Evolutionary conservation across 2,797 vertebrate genomes (phyloP), one percentile per base, ranked within the genome.

Genomic region (Alauda arvensis): DNA sequence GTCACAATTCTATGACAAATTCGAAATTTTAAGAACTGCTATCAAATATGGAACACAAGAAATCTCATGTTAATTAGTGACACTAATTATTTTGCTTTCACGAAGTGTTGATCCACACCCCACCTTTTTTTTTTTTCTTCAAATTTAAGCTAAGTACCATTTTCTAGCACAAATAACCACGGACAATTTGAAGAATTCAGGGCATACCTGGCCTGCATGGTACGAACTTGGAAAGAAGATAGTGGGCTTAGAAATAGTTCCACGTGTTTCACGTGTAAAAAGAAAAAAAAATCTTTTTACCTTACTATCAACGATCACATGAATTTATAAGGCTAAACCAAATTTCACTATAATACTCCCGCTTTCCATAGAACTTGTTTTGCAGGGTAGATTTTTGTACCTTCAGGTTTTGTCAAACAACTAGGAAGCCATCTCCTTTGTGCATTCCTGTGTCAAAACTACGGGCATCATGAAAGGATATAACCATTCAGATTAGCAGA

Each of bases 61-160:
- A 85, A 74, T 26, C 31, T 48, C 67, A 49, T 2, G 29, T 21
- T 29, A 39, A 16, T 18, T 16, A 42, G 17, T 42, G 40, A 42
- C 40, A 42, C 40, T 42, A 42, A 17, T 46, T 46, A 5, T 46
- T 46, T 46, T 46, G 39, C 60, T 65, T 83, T 49, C 37, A 72
- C 4, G 15, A 69, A 55, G 8, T 12, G 4, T 1, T 52, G 12
- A 51, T 39, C 3, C 1, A 2, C 2, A 0, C 2, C 1, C 2
- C 1, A 0, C 2, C 0, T 2, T 2, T 4, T 14, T 37, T 14
- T 53, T 53, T 33, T 25, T 14, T 25, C 19, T 18, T 40, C 29
- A 29, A 18, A 65, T 43, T 85, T 65, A 77, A 79, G 40, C 19
- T 18, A 57, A 69, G 19, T 19, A 59, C 12, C 16, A 21, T 40